Evolutionary conservation across 2,113 vertebrate species (phyloP), one percentile per base, ranked within the genome.

Genomic region (Raja brachyura): DNA sequence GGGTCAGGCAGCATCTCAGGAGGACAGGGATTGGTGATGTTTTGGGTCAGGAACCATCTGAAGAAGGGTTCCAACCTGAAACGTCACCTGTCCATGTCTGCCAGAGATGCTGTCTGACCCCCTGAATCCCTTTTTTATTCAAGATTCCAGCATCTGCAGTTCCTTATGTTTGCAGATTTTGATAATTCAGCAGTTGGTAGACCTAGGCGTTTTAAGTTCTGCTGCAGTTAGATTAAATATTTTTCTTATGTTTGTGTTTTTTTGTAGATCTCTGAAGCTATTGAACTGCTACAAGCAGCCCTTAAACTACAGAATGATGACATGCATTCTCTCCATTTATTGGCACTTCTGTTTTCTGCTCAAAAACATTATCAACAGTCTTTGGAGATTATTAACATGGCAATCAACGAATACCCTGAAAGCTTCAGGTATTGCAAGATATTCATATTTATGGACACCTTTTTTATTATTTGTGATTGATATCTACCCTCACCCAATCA

Each of bases 311-410:
- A 94, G 76, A 96, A 95, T 93, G 98, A 99, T 33, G 97, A 99
- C 93, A 96, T 97, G 93, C 96, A 98, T 85, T 97, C 97, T 48
- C 97, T 99, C 93, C 98, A 99, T 94, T 96, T 99, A 63, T 95
- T 99, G 95, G 97, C 96, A 10, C 97, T 99, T 93, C 97, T 99
- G 93, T 97, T 99, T 94, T 99, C 98, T 0, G 97, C 99, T 93
- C 98, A 99, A 96, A 99, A 99, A 93, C 97, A 99, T 94, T 95
- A 98, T 95, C 97, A 97, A 93, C 97, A 97, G 0, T 97, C 98
- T 31, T 95, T 98, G 94, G 98, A 99, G 93, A 97, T 98, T 63
- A 96, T 99, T 94, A 94, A 94, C 93, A 97, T 99, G 96, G 98
- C 98, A 94, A 96, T 99, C 93, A 96, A 94, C 22, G 98, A 99